Evolutionary conservation across 2,113 vertebrate species (phyloP), one percentile per base, ranked within the genome.

Genomic region (Seriola aureovittata): DNA sequence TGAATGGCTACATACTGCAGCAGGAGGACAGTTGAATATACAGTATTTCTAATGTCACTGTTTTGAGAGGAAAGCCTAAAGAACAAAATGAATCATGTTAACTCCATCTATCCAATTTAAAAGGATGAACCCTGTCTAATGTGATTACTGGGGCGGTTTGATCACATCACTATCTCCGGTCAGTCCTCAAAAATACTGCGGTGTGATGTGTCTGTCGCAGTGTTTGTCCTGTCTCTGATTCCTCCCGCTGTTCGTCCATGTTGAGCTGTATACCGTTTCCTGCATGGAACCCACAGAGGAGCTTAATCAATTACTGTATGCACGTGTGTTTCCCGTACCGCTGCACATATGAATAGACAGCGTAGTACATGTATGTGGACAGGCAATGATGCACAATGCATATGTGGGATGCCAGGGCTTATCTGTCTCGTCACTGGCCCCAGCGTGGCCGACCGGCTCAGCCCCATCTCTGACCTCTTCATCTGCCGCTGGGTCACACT

Each of bases 401-500:
- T 70, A 71, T 54, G 29, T 59, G 60, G 60, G 79, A 48, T 72
- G 17, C 32, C 48, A 54, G 36, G 44, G 78, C 68, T 68, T 68
- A 57, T 88, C 79, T 76, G 71, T 79, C n/a, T 59, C 25, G 48
- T 65, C 69, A 38, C 48, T 80, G 79, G 57, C 67, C 19, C 5
- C 32, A 34, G 80, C 9, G 2, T 75, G 44, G 21, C 46, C 48
- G n/a, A 84, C 44, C 38, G 50, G 50, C 60, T 67, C 57, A 29
- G 65, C 62, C 52, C 71, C 69, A 58, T 79, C 63, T 62, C 29
- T 80, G 85, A 90, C 77, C 77, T 95, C 91, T 83, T 94, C 88
- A 96, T 96, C 95, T 96, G 94, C 94, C 93, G 84, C 95, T 89
- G 76, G 92, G 94, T 95, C 88, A 88, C 93, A 90, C 90, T 88